A percentile compares a stretch with the other conserved stretches of the same genome.
phyloP scores from a whole-genome alignment of 2,113 vertebrate genomes.

The Seriola dumerili region DNA sequence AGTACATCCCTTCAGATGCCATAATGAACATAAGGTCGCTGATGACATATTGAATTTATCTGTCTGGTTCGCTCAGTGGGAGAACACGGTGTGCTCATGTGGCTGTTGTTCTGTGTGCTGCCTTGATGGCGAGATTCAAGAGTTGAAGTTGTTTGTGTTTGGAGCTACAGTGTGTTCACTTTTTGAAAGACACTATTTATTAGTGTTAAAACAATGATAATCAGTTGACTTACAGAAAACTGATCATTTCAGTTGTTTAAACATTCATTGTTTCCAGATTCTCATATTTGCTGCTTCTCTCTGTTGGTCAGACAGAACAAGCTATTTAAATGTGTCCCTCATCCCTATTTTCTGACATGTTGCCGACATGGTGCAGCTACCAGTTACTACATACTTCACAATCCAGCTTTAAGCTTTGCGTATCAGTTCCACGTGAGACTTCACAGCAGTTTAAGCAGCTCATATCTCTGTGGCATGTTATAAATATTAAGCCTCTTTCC shows the following conservation, averaged over 20 bases:
- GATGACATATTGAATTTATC: constrained; percentile 3
- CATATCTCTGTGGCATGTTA: constrained; percentile 11
- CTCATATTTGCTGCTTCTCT: neutral
- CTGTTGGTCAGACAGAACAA: neutral
- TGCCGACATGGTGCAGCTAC: no score
- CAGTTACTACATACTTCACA: neutral
- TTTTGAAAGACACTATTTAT: neutral
- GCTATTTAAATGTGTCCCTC: no score
- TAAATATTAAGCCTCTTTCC: constrained; percentile 25
- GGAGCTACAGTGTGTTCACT: neutral
- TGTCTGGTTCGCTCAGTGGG: constrained; percentile 7
- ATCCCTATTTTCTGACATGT: neutral
- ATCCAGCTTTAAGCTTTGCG: neutral
- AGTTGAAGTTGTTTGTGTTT: no score
- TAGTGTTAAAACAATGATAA: neutral
- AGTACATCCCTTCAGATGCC: constrained; percentile 3
- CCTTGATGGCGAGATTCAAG: neutral
- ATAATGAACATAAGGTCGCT: constrained; percentile 1
- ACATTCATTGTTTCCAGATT: neutral
- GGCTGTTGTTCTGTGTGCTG: neutral
- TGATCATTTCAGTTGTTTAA: neutral
- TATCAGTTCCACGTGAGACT: constrained; percentile 1
- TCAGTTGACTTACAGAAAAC: no score
- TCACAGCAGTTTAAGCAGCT: constrained; percentile 14
- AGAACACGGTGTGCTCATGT: neutral